phyloP scores from a whole-genome alignment of 2,113 vertebrate genomes.

The Acanthisitta chloris region DNA sequence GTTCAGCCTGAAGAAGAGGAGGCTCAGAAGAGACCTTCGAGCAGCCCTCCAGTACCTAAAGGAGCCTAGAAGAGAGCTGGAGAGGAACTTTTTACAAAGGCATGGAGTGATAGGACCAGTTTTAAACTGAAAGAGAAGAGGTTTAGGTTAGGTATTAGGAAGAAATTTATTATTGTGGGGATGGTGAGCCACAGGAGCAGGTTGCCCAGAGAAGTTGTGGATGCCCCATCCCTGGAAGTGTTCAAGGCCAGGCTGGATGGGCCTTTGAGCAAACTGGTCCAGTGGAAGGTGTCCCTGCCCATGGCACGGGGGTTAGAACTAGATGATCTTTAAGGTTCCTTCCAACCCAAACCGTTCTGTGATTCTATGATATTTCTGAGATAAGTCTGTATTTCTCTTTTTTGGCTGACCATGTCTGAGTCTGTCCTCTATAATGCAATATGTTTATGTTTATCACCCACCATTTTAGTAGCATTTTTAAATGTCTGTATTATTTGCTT shows the following conservation, averaged over 20 bases:
- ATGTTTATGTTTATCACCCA: not conserved
- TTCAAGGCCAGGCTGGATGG: not conserved
- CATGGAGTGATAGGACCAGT: not conserved
- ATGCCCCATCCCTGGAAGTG: not conserved
- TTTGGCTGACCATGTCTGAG: not conserved
- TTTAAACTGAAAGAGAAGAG: not conserved
- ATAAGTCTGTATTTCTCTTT: not conserved
- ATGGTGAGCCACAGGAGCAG: not conserved
- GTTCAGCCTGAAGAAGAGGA: not conserved
- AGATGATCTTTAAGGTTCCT: not conserved
- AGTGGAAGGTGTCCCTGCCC: not conserved
- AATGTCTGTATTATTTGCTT: not conserved
- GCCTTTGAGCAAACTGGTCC: not conserved
- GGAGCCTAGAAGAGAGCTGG: not conserved
- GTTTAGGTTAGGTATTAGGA: not conserved
- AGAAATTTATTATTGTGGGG: not conserved
- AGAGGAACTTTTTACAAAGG: not conserved
- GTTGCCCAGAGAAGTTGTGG: not conserved
- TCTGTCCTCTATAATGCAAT: not conserved
- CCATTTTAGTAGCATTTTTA: not conserved
- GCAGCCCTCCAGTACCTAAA: not conserved
- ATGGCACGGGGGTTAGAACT: not conserved
- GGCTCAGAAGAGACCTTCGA: not conserved
- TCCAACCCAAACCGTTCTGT: not conserved
- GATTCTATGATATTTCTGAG: not conserved